Evolutionary conservation across 2,888 invertebrate genomes (phyloP).

Genomic region (Melangyna quadrimaculata): DNA sequence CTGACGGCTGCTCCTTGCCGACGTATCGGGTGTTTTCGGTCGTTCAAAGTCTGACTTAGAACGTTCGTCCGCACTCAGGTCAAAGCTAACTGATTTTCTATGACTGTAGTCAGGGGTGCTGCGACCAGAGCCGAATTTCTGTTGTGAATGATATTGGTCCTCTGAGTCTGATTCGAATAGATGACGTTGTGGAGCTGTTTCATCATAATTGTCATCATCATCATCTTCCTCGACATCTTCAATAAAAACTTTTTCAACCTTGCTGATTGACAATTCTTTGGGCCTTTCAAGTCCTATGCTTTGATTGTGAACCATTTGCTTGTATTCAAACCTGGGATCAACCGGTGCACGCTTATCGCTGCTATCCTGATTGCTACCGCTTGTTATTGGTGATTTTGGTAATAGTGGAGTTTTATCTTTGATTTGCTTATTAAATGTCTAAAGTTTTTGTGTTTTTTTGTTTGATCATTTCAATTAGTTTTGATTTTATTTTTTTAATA

Average conservation of each 20-base stretch:
- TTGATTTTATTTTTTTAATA: constrained; percentile 13
- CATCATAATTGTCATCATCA: constrained; percentile 73
- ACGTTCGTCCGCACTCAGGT: constrained; percentile 80
- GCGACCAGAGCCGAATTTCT: constrained; percentile 77
- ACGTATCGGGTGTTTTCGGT: constrained; percentile 74
- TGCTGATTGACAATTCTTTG: constrained; percentile 61
- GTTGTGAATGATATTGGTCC: constrained; percentile 75
- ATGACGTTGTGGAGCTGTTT: constrained; percentile 6
- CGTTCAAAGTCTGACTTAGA: constrained; percentile 79
- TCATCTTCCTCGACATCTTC: constrained; percentile 75
- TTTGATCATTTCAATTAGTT: constrained; percentile 34
- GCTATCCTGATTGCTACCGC: not conserved
- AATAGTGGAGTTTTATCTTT: constrained; percentile 61
- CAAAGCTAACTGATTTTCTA: constrained; percentile 81
- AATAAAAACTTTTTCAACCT: constrained; percentile 77
- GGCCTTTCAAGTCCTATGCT: not conserved
- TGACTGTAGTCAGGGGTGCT: constrained; percentile 79
- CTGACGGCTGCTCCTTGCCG: constrained; percentile 73
- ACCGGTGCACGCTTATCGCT: not conserved
- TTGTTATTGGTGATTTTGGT: not conserved
- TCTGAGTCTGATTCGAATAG: constrained; percentile 75
- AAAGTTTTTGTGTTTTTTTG: constrained; percentile 12
- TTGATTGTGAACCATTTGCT: constrained; percentile 76
- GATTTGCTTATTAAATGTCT: constrained; percentile 41
- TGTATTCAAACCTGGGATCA: constrained; percentile 75